Percentiles rank a stretch among this genome's conserved stretches.
Conservation (phyloP, 2,113 vertebrate genomes). For the Indicator maculatus region DNA sequence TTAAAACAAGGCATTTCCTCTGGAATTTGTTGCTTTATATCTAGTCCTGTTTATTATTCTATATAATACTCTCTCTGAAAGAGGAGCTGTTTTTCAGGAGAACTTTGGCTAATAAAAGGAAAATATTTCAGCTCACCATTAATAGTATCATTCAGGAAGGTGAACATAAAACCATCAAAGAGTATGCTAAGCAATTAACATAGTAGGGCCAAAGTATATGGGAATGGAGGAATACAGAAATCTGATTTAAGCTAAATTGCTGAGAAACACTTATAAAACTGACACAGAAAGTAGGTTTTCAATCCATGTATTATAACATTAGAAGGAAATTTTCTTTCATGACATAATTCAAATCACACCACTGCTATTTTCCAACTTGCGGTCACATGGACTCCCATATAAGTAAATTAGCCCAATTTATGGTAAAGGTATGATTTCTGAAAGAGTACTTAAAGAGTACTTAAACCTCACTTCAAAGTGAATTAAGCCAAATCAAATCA, state of each 20-base stretch:
- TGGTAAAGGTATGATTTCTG: neutral
- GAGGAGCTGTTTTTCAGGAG: constrained; percentile 5
- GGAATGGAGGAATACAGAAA: neutral
- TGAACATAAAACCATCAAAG: neutral
- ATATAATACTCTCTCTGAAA: constrained; percentile 13
- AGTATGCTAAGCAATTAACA: neutral
- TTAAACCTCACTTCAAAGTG: neutral
- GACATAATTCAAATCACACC: neutral
- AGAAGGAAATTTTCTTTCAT: neutral
- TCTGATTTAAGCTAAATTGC: neutral
- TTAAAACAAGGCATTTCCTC: constrained; percentile 37
- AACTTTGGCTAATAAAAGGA: constrained; percentile 13
- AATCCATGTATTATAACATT: neutral
- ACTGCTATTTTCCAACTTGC: neutral
- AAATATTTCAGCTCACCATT: neutral
- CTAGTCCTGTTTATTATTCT: constrained; percentile 56
- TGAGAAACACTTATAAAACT: constrained; percentile 5
- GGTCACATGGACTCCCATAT: neutral
- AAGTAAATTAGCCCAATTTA: neutral
- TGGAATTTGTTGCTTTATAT: constrained; percentile 38
- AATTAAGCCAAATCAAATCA: neutral
- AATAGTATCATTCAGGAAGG: neutral
- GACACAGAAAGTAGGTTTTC: neutral
- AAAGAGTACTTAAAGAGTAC: neutral
- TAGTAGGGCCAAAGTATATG: neutral